Conservation (phyloP, 92 coral and sea anemone genomes). For the Heteractis magnifica region DNA sequence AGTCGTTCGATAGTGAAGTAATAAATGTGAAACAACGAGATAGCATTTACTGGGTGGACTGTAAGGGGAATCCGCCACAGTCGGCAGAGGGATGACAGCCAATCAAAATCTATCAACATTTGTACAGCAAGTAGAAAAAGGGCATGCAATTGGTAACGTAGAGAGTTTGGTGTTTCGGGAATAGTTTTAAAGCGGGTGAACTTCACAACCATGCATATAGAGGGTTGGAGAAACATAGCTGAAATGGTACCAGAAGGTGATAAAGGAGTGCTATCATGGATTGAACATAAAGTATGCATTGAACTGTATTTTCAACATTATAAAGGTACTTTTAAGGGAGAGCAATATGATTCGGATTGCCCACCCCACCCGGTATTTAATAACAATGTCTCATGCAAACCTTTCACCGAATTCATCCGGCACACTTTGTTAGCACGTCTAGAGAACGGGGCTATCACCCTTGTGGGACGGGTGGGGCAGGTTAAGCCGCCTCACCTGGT, state of each 20-base stretch:
- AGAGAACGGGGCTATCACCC: conserved; percentile 28
- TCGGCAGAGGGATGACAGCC: conserved; percentile 23
- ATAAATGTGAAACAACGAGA: neutral
- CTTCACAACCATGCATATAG: neutral
- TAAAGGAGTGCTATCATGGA: conserved; percentile 11
- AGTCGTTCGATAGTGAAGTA: neutral
- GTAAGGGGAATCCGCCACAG: neutral
- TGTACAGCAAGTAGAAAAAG: neutral
- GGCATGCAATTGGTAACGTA: conserved; percentile 24
- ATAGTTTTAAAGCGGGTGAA: conserved; percentile 29
- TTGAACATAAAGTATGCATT: conserved; percentile 4
- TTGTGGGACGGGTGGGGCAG: conserved; percentile 29
- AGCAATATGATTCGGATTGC: conserved; percentile 7
- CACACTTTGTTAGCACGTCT: conserved; percentile 21
- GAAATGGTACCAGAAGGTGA: conserved; percentile 5
- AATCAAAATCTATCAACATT: neutral
- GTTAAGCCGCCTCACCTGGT: conserved; percentile 6
- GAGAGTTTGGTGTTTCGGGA: conserved; percentile 28
- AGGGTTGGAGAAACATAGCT: neutral
- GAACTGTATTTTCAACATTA: conserved; percentile 14
- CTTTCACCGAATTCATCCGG: conserved; percentile 19
- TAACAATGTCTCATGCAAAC: conserved; percentile 31
- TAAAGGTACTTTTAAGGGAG: conserved; percentile 15
- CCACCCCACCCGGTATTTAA: conserved; percentile 17
- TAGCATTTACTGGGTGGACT: neutral